Base-by-base conservation (phyloP, 2,888 invertebrate genomes). In the Lycophotia porphyrea region DNA sequence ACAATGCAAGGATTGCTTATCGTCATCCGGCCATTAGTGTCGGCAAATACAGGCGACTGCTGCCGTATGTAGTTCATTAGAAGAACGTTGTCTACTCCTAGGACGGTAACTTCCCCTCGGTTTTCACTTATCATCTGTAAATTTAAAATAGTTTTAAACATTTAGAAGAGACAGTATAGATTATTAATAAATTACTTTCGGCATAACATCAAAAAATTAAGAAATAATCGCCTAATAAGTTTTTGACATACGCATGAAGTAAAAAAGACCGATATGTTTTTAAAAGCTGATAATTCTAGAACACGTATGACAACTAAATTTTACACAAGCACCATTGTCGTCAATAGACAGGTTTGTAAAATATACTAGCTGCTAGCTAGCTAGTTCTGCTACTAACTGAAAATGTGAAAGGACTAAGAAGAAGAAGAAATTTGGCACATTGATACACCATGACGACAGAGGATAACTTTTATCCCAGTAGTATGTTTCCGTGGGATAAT, bases 111-210 rank as follows among this genome's bases (percentile, higher is more conserved):
- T 80, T 96, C 94, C 18, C 86, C 85, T 1, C 96, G 92, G 81
- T 96, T 95, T 24, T 95, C 89, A 74, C 95, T 91, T 74, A 96
- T 90, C 95, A 96, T 95, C 96, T 96, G 93, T 42, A 92, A 93
- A 36, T 5, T 39, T 18, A 1, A 39, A 63, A 39, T 27, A n/a
- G 27, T 1, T 7, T 9, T 63, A 18, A 63, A 63, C 4, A 39
- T 63, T 27, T 39, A 18, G n/a, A n/a, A 63, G 15, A 36, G 5
- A 21, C 21, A 31, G 0, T 24, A 24, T 18, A 15, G n/a, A n/a
- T 11, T n/a, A 31, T 15, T 8, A 1, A 31, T 58, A 18, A 13
- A 58, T 21, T 60, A 58, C 9, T 58, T 31, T 15, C 1, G 15
- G 2, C 24, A 36, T 15, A 36, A n/a, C n/a, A n/a, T 36, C 21